Base-by-base conservation (phyloP, 2,888 invertebrate genomes). In the Physocephala rufipes region DNA sequence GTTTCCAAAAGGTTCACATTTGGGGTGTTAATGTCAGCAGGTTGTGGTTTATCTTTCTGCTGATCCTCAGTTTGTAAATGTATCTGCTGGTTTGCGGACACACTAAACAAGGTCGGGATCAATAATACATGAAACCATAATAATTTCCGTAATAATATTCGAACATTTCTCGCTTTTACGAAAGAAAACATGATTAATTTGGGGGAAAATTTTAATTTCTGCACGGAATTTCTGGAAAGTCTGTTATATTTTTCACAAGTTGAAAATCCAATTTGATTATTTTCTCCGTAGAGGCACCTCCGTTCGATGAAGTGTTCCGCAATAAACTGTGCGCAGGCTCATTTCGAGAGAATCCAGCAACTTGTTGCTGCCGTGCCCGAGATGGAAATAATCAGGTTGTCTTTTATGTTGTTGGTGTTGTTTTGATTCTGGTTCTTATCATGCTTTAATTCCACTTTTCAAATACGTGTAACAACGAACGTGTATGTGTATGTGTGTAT, bases 291-390 rank as follows among this genome's bases (percentile, higher is more conserved):
- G 19, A 51, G 45, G 74, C 78, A 80, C 80, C 77, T 79, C 80
- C 79, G 79, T 75, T 77, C 80, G 72, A 74, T 74, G 77, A 74
- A 76, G 79, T 75, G 77, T 62, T 74, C 80, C 71, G 78, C 74
- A 73, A 55, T 62, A 73, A 78, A 80, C 80, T 80, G 80, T 78
- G 76, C 74, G 76, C 76, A 74, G 53, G 71, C 67, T n/a, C 19
- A 28, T 71, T 58, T 58, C 63, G 63, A 74, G 77, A 76, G 21
- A 45, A 61, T 9, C 61, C 16, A 16, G n/a, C 49, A 63, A 68
- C 62, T 62, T 49, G 62, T 58, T 45, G 65, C 49, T 26, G 47
- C 45, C 28, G 24, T 58, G 58, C 21, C 24, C 21, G 9, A 21
- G 53, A 53, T 53, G 53, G 1, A 21, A 3, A 7, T 21, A 36